These are phyloP conservation scores for Rhabdophis nuchalis DNA, from an alignment of 2,797 vertebrate species.

Conservation along the genomic window DNA sequence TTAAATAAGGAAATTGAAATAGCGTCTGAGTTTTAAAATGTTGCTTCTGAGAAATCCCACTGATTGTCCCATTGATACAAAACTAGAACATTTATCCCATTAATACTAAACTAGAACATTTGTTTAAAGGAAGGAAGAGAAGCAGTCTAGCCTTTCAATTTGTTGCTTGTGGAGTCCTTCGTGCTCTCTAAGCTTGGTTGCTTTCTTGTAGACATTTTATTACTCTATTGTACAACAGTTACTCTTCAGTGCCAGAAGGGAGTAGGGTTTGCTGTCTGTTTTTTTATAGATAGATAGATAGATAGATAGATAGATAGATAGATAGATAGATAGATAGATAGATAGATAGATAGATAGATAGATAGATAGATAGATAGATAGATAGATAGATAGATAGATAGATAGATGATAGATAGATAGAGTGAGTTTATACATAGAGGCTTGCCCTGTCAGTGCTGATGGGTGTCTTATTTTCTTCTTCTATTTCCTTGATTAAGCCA, in stretches of 20 bases:
- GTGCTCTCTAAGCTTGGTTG: background rate
- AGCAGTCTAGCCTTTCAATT: background rate
- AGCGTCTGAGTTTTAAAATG: background rate
- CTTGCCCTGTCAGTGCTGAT: background rate
- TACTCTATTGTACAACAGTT: background rate
- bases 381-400: too few species aligned
- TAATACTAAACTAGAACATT: conserved; percentile 4
- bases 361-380: too few species aligned
- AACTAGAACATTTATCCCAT: background rate
- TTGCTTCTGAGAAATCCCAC: background rate
- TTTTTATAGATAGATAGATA: background rate
- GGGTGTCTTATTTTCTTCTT: background rate
- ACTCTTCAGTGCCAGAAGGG: background rate
- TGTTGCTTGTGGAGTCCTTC: background rate
- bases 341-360: too few species aligned
- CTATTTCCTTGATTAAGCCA: background rate
- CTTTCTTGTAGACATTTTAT: background rate
- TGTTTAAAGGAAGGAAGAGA: background rate
- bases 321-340: too few species aligned
- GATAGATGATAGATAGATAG: too few species aligned
- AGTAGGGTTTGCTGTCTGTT: background rate
- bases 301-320: background rate
- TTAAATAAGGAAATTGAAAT: conserved; percentile 24
- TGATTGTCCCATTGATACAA: background rate
- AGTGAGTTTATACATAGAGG: background rate